Percentiles rank a stretch among this genome's conserved stretches.
Conservation (phyloP, 2,888 invertebrate genomes). For the Eupithecia dodoneata region DNA sequence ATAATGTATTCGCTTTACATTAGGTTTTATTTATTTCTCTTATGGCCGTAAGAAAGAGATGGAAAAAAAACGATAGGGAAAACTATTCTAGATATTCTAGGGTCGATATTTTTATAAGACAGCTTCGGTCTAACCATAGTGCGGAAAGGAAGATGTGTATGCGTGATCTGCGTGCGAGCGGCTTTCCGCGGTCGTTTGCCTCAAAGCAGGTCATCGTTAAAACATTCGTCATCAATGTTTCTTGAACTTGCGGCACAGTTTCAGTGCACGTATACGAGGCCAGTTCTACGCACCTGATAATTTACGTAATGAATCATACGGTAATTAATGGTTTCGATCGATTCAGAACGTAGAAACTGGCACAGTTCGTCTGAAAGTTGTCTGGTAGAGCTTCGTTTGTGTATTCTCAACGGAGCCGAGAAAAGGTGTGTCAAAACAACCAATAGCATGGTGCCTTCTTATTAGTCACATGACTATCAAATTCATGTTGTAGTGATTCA, state of each 20-base stretch:
- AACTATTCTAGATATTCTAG: background rate
- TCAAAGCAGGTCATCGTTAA: conserved; percentile 49
- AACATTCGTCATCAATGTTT: conserved; percentile 51
- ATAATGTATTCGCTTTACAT: background rate
- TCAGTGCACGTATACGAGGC: conserved; percentile 44
- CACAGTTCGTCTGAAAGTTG: background rate
- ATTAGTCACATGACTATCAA: background rate
- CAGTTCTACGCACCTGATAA: conserved; percentile 34
- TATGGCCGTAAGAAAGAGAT: background rate
- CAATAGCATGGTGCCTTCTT: background rate
- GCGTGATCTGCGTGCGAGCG: conserved; percentile 13
- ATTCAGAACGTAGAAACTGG: background rate
- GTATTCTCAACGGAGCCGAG: background rate
- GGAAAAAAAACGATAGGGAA: background rate
- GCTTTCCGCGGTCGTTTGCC: conserved; percentile 38
- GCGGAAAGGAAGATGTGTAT: background rate
- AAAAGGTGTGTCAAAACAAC: background rate
- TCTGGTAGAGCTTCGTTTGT: background rate
- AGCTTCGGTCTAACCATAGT: background rate
- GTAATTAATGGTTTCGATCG: conserved; percentile 22
- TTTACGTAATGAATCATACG: conserved; percentile 33
- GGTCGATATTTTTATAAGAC: background rate
- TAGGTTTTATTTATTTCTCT: background rate
- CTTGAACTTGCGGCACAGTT: conserved; percentile 62
- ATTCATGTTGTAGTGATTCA: background rate